phyloP scores from a whole-genome alignment of 2,888 invertebrate genomes.

The Mamestra brassicae region DNA sequence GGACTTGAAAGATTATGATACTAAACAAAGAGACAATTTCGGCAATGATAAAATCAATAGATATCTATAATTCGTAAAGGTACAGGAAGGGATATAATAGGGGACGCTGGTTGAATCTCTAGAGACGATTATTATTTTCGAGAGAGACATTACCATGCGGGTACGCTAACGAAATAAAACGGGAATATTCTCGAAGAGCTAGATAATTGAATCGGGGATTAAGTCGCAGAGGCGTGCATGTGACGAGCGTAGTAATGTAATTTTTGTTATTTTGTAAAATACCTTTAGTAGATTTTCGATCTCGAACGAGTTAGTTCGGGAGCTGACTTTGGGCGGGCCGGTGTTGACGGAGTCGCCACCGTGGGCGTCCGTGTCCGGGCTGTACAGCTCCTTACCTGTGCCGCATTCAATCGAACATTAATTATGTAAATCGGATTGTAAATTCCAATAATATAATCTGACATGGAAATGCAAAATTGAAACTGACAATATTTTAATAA shows the following conservation, averaged over 20 bases:
- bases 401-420: slow-evolving; percentile 32
- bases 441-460: background rate
- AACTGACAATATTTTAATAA: background rate
- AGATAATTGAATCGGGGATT: slow-evolving; percentile 80
- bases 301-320: slow-evolving; percentile 97
- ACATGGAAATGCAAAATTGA: background rate
- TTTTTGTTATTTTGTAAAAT: slow-evolving; percentile 53
- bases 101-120: slow-evolving; percentile 69
- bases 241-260: slow-evolving; percentile 68
- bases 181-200: slow-evolving; percentile 73
- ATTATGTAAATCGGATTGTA: slow-evolving; percentile 14
- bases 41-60: slow-evolving; percentile 61
- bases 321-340: slow-evolving; percentile 92
- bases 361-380: slow-evolving; percentile 90
- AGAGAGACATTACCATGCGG: slow-evolving; percentile 80
- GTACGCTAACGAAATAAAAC: slow-evolving; percentile 78
- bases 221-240: slow-evolving; percentile 73
- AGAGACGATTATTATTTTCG: slow-evolving; percentile 80
- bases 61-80: slow-evolving; percentile 67
- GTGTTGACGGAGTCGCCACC: slow-evolving; percentile 79
- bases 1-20: slow-evolving; percentile 25
- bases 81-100: slow-evolving; percentile 71
- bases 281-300: slow-evolving; percentile 97
- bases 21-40: slow-evolving; percentile 44
- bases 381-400: slow-evolving; percentile 94